Conservation (phyloP, 2,113 vertebrate genomes). For the Fukomys damarensis region DNA sequence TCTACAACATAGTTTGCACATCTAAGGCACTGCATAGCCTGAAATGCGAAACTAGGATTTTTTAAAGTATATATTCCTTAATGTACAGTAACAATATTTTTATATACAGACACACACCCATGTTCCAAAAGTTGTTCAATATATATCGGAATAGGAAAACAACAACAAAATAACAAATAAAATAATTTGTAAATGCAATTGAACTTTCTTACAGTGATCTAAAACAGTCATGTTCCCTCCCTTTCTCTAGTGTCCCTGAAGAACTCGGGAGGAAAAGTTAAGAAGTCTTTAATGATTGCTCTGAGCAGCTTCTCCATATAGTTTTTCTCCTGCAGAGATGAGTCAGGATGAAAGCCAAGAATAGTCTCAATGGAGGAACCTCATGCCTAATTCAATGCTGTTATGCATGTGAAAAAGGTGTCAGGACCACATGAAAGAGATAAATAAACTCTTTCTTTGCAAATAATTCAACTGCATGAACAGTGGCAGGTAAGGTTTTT, state of each 20-base stretch:
- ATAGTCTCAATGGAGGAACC: neutral
- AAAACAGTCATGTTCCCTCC: neutral
- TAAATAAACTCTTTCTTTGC: neutral
- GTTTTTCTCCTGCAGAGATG: neutral
- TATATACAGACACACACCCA: neutral
- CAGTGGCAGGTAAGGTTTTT: neutral
- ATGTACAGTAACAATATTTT: neutral
- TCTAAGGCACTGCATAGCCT: neutral
- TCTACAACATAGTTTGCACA: slow-evolving; percentile 15
- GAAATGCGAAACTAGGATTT: neutral
- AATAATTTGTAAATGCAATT: neutral
- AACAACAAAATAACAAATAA: neutral
- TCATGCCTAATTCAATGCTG: neutral
- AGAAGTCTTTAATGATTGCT: neutral
- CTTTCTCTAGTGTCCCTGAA: neutral
- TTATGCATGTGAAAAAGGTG: neutral
- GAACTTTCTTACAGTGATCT: neutral
- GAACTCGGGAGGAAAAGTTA: neutral
- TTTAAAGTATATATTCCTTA: neutral
- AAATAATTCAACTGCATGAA: neutral
- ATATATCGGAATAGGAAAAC: neutral
- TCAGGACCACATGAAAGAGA: neutral
- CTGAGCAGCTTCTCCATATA: neutral
- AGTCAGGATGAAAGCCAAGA: neutral
- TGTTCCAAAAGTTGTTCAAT: neutral